Conservation (phyloP, 2,797 vertebrate genomes). For the Phrynocephalus forsythii region DNA sequence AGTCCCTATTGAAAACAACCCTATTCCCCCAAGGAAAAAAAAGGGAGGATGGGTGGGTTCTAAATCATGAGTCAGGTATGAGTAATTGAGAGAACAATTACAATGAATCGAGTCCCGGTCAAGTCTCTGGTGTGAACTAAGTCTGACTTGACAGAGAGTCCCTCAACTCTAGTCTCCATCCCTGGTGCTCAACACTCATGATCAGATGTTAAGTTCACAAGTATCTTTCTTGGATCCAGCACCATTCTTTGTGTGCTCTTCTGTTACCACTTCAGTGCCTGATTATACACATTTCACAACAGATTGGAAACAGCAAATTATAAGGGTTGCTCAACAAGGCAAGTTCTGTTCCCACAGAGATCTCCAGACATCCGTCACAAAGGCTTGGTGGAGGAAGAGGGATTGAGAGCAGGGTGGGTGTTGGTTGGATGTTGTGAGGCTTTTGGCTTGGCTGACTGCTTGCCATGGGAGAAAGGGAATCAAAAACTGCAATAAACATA, state of each 20-base stretch:
- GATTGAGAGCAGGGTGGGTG: neutral
- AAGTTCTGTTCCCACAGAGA: conserved; percentile 8
- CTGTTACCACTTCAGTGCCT: rapidly evolving
- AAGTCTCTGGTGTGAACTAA: too few relatives aligned
- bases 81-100: too few relatives aligned
- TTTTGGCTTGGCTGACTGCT: neutral
- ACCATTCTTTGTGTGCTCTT: neutral
- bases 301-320: conserved; percentile 45
- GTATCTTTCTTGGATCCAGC: neutral
- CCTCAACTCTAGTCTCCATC: too few relatives aligned
- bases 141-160: too few relatives aligned
- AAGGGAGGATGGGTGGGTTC: too few relatives aligned
- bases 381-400: neutral
- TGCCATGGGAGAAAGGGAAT: neutral
- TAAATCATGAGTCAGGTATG: too few relatives aligned
- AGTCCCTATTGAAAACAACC: too few relatives aligned
- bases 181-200: too few relatives aligned
- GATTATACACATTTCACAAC: neutral
- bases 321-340: neutral
- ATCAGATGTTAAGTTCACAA: too few relatives aligned
- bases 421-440: neutral
- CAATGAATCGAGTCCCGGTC: too few relatives aligned
- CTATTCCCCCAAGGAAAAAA: too few relatives aligned
- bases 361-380: neutral
- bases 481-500: neutral